A percentile compares a stretch with the other conserved stretches of the same genome.
These are phyloP conservation scores for Sicus ferrugineus DNA, from an alignment of 2,888 invertebrate genomes.

Conservation along the genomic window DNA sequence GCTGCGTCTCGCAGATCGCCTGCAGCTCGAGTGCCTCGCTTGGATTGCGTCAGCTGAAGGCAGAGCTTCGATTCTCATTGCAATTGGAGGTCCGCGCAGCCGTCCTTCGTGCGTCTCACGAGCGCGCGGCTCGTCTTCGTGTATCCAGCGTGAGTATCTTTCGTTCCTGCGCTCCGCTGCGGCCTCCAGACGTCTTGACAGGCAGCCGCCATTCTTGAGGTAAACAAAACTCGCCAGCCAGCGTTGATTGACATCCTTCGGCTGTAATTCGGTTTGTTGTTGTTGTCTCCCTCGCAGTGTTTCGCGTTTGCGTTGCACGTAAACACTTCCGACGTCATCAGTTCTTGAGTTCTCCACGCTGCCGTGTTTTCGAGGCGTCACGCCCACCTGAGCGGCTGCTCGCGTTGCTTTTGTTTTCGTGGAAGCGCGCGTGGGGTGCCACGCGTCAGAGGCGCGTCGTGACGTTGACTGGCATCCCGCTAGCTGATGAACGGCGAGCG, in stretches of 20 bases:
- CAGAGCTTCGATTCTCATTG: background rate
- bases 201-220: background rate
- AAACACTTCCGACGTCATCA: too few relatives aligned
- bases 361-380: too few relatives aligned
- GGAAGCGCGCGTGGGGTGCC: background rate
- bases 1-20: background rate
- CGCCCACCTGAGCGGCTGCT: too few relatives aligned
- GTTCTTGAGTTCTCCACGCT: background rate
- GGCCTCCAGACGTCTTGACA: background rate
- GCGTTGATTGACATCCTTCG: conserved; percentile 14
- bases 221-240: background rate
- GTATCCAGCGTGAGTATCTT: too few relatives aligned
- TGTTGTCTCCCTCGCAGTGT: background rate
- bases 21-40: too few relatives aligned
- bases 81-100: background rate
- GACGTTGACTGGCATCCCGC: too few relatives aligned
- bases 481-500: too few relatives aligned
- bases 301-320: background rate
- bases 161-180: too few relatives aligned
- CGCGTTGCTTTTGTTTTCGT: background rate
- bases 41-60: too few relatives aligned
- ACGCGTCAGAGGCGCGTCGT: background rate
- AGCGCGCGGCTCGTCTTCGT: too few relatives aligned
- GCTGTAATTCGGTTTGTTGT: background rate
- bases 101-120: too few relatives aligned